phyloP scores from a whole-genome alignment of 2,797 vertebrate genomes.

The Xenentodon cancila region DNA sequence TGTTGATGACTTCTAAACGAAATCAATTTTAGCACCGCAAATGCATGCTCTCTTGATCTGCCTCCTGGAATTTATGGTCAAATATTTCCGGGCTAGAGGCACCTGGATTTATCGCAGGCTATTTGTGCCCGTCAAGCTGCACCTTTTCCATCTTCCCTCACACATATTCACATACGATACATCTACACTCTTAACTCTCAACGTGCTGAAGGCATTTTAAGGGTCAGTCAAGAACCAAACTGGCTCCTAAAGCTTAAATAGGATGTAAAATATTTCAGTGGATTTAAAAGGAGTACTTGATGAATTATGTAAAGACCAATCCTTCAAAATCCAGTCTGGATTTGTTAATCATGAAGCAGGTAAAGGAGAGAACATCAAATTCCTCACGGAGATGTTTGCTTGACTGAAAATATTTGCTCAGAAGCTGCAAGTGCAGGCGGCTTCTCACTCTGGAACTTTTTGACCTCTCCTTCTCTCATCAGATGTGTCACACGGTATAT shows the following conservation, averaged over 20 bases:
- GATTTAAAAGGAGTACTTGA: conserved; percentile 53
- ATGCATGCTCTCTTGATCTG: conserved; percentile 54
- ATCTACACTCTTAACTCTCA: background rate
- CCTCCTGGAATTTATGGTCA: conserved; percentile 46
- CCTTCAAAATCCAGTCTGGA: conserved; percentile 47
- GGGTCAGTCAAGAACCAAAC: conserved; percentile 44
- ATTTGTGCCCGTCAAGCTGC: conserved; percentile 48
- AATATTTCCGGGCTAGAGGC: conserved; percentile 52
- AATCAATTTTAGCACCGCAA: conserved; percentile 67
- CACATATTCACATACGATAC: background rate
- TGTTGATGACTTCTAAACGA: conserved; percentile 70
- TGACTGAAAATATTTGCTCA: background rate
- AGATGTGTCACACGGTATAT: background rate
- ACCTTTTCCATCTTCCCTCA: background rate
- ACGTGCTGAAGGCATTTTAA: conserved; percentile 35
- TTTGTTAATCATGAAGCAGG: conserved; percentile 57
- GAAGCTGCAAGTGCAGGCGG: conserved; percentile 1
- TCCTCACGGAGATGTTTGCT: background rate
- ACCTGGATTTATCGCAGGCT: conserved; percentile 50
- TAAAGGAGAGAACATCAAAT: conserved; percentile 37
- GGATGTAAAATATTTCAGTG: conserved; percentile 35
- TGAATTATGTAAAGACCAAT: conserved; percentile 57
- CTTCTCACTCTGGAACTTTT: conserved; percentile 13
- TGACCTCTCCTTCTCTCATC: conserved; percentile 29
- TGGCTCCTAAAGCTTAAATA: conserved; percentile 30